Percentiles rank a stretch among this genome's conserved stretches.
Conservation (phyloP, 2,113 vertebrate species). For the Acrocephalus arundinaceus region DNA sequence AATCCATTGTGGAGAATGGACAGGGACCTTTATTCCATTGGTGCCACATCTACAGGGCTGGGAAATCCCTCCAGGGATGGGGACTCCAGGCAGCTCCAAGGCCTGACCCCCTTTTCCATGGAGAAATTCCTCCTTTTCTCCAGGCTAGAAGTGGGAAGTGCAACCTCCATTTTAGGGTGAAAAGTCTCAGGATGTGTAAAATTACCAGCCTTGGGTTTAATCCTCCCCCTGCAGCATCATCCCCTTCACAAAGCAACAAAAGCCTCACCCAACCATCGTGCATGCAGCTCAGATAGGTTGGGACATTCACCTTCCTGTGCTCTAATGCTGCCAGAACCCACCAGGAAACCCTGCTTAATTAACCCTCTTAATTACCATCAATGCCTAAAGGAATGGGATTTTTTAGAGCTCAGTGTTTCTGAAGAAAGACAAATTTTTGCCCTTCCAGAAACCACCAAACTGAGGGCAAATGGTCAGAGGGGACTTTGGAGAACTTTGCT, state of each 20-base stretch:
- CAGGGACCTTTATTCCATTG: neutral
- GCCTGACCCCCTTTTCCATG: neutral
- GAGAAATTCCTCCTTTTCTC: neutral
- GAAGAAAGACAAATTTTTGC: neutral
- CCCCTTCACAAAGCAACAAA: neutral
- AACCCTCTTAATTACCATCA: neutral
- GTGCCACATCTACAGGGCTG: neutral
- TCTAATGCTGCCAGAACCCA: neutral
- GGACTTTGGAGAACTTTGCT: neutral
- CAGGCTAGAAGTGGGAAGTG: neutral
- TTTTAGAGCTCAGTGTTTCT: neutral
- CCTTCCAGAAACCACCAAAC: neutral
- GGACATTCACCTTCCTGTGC: neutral
- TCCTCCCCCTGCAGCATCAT: neutral
- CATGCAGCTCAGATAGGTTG: too few relatives aligned
- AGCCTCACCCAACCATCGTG: neutral
- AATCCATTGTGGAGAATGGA: accelerated
- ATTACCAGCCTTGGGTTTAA: neutral
- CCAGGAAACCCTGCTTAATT: neutral
- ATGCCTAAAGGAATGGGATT: accelerated
- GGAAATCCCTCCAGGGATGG: neutral
- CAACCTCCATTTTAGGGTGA: neutral
- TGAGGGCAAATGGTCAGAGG: neutral
- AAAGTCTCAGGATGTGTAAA: neutral
- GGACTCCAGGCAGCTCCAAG: too few relatives aligned